Conservation (phyloP, 2,888 invertebrate genomes). For the Lasioglossum zephyrum region DNA sequence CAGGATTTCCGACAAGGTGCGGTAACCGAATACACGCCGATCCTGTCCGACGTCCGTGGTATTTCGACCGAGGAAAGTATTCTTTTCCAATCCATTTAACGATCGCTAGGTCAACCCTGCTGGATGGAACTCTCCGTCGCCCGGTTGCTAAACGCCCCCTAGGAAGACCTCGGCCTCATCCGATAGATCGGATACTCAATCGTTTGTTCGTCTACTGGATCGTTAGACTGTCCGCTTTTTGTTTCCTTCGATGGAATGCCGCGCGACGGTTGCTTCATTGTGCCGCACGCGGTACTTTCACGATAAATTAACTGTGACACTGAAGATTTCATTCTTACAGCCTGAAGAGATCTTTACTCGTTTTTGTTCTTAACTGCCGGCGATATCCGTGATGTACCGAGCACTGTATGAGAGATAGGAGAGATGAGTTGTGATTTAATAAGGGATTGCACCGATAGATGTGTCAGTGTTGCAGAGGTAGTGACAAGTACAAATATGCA, state of each 20-base stretch:
- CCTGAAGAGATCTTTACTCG: not conserved
- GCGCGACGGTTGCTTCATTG: not conserved
- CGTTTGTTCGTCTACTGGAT: not conserved
- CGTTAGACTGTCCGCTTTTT: not conserved
- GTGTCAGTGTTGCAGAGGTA: no score
- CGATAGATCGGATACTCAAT: not conserved
- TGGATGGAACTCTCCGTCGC: not conserved
- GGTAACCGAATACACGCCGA: slow-evolving; percentile 75
- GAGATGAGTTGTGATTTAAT: no score
- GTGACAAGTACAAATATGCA: no score
- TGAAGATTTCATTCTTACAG: not conserved
- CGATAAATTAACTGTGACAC: not conserved
- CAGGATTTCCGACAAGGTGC: slow-evolving; percentile 74
- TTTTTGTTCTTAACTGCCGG: not conserved
- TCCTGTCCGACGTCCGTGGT: slow-evolving; percentile 57
- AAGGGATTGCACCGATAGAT: no score
- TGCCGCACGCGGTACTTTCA: not conserved
- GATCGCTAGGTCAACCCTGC: slow-evolving; percentile 28
- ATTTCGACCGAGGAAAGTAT: slow-evolving; percentile 58
- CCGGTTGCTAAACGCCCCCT: not conserved
- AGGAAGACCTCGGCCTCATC: not conserved
- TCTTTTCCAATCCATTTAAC: slow-evolving; percentile 61
- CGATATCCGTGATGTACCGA: not conserved
- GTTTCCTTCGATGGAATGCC: not conserved
- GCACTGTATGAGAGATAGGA: no score